phyloP scores from a whole-genome alignment of 2,888 invertebrate genomes.

The Chalcis sispes region DNA sequence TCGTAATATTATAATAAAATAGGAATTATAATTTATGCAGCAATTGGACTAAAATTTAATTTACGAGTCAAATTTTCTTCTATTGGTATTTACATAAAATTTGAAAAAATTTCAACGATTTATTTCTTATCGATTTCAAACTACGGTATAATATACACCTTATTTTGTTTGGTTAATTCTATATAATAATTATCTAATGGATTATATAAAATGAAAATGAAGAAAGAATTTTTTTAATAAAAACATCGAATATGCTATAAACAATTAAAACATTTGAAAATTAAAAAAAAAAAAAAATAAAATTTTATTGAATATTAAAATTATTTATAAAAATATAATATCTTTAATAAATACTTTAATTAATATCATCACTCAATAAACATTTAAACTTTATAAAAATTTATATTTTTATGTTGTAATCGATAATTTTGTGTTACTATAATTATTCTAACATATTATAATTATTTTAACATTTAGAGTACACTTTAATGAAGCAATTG shows the following conservation, averaged over 20 bases:
- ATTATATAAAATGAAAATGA: slow-evolving; percentile 39
- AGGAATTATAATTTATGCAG: too few relatives aligned
- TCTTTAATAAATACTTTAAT: too few relatives aligned
- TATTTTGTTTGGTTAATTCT: slow-evolving; percentile 12
- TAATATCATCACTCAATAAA: too few relatives aligned
- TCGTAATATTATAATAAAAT: neutral
- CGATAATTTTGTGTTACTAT: too few relatives aligned
- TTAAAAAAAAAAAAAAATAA: too few relatives aligned
- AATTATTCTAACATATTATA: too few relatives aligned
- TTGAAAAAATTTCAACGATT: neutral
- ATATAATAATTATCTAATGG: slow-evolving; percentile 36
- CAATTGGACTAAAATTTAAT: slow-evolving; percentile 3
- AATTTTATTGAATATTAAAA: too few relatives aligned
- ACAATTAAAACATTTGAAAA: neutral
- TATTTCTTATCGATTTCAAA: slow-evolving; percentile 34
- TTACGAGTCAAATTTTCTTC: slow-evolving; percentile 47
- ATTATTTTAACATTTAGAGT: too few relatives aligned
- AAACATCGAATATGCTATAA: slow-evolving; percentile 6
- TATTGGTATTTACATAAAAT: slow-evolving; percentile 17
- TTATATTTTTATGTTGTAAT: too few relatives aligned
- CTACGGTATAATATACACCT: slow-evolving; percentile 12
- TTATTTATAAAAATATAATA: too few relatives aligned
- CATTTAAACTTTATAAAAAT: too few relatives aligned
- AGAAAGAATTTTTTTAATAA: slow-evolving; percentile 36
- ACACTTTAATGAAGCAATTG: too few relatives aligned